Evolutionary conservation across 1,140 invertebrate genomes (phyloP).

Genomic region (Lerema accius): DNA sequence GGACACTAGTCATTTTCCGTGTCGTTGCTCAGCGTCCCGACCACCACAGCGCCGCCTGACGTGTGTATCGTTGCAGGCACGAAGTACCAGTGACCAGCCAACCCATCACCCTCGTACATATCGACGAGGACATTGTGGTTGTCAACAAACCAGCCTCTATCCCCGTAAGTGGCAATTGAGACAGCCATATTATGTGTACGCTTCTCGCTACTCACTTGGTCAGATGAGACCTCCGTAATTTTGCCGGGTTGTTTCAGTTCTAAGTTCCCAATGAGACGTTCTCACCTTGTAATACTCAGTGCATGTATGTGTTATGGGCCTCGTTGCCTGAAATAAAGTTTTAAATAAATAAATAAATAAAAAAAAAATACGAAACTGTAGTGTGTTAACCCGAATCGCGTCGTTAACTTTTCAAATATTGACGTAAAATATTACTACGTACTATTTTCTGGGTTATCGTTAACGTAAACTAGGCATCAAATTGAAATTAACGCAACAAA

Average conservation of each 20-base stretch:
- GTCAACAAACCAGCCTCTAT: conserved; percentile 99
- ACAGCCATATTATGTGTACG: conserved; percentile 85
- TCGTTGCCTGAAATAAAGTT: too few relatives aligned
- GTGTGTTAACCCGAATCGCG: too few relatives aligned
- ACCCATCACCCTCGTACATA: conserved; percentile 97
- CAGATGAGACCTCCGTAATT: background rate
- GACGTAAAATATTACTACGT: too few relatives aligned
- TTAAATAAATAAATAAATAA: too few relatives aligned
- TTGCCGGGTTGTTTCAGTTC: background rate
- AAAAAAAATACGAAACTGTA: too few relatives aligned
- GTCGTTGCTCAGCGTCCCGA: conserved; percentile 51
- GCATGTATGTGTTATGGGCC: too few relatives aligned
- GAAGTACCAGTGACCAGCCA: conserved; percentile 98
- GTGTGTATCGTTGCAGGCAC: conserved; percentile 91
- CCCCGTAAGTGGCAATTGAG: conserved; percentile 94
- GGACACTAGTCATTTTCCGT: background rate
- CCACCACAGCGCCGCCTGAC: conserved; percentile 57
- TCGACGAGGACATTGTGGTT: conserved; percentile 98
- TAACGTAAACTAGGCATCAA: too few relatives aligned
- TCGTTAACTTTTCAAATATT: too few relatives aligned
- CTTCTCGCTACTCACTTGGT: conserved; percentile 36
- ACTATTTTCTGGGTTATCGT: too few relatives aligned
- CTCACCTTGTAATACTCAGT: too few relatives aligned
- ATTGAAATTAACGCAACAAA: too few relatives aligned
- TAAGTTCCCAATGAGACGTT: background rate